Evolutionary conservation across 2,888 invertebrate species (phyloP), one percentile per base, ranked within the genome.

Genomic region (Chorisops tibialis): DNA sequence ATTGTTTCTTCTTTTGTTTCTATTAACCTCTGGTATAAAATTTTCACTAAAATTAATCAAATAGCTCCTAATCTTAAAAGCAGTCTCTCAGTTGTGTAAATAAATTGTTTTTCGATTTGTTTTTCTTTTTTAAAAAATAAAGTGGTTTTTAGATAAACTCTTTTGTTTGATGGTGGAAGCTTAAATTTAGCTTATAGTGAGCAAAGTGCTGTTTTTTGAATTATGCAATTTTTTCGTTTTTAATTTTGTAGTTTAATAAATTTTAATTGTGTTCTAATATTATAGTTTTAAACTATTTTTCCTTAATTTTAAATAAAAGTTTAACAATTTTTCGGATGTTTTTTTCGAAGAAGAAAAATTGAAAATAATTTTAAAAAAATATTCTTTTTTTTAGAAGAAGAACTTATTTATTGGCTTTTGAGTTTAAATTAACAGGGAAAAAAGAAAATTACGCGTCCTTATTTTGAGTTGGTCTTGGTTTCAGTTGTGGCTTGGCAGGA

Each of bases 401-500:
- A 30, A 37, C 41, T 48, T 59, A n/a, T 51, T 52, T 65, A 37
- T 58, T 61, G 43, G 56, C 45, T 56, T 45, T 51, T 48, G 62
- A 62, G 24, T 43, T 37, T 54, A 50, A 49, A 48, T 18, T 61
- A 45, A 43, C 19, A 39, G 24, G 24, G 16, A 41, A 38, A 38
- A 21, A 39, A n/a, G 18, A n/a, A 51, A 70, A 76, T 70, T 79
- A 77, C 70, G 74, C 72, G 63, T 73, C 73, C 70, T 71, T 73
- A 63, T 74, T 74, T 73, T 75, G 77, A 79, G 73, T 79, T 75
- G 84, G 84, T 72, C 82, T 81, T 73, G 83, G 81, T 75, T 80
- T 81, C 75, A 59, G 48, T 1, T 79, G 77, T 70, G 80, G 75
- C 75, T 79, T 77, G 12, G 49, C 16, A 70, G 74, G 74, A 70